A percentile compares a stretch with the other conserved stretches of the same genome.
These are phyloP conservation scores for Ctenodactylus gundi DNA, from an alignment of 2,113 vertebrate species.

Conservation along the genomic window DNA sequence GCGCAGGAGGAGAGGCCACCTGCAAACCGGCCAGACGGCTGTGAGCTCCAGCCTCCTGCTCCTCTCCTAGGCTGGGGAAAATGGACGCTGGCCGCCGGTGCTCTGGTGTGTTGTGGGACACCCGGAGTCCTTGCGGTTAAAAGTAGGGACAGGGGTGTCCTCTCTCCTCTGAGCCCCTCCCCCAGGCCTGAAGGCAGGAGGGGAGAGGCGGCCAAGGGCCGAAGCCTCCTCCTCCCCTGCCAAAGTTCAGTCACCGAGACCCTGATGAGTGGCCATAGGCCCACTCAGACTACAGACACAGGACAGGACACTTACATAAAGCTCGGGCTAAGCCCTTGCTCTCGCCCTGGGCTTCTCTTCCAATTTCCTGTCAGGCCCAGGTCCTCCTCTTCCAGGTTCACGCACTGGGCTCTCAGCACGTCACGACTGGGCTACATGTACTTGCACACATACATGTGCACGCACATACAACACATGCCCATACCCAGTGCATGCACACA, in stretches of 20 bases:
- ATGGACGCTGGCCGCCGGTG: too few relatives aligned
- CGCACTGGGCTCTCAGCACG: conserved; percentile 81
- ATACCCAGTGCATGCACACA: too few relatives aligned
- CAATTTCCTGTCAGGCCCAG: conserved; percentile 74
- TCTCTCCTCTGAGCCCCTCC: not conserved
- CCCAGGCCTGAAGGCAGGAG: not conserved
- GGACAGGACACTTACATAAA: conserved; percentile 77
- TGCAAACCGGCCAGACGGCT: not conserved
- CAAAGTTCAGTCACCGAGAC: conserved; percentile 20
- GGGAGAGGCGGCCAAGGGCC: too few relatives aligned
- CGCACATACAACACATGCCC: too few relatives aligned
- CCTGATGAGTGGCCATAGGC: not conserved
- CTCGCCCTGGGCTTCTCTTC: conserved; percentile 79
- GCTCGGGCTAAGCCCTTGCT: conserved; percentile 83
- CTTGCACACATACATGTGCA: conserved; percentile 61
- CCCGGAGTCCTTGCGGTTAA: not conserved
- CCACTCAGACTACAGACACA: not conserved
- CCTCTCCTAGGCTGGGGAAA: too few relatives aligned
- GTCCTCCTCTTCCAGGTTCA: conserved; percentile 82
- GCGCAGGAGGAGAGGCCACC: not conserved
- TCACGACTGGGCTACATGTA: conserved; percentile 77
- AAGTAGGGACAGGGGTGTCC: not conserved
- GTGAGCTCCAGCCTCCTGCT: not conserved
- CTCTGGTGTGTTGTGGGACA: too few relatives aligned
- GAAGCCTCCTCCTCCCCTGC: not conserved